Evolutionary conservation across 2,888 invertebrate genomes (phyloP).

Genomic region (Drosophila flavopinicola): DNA sequence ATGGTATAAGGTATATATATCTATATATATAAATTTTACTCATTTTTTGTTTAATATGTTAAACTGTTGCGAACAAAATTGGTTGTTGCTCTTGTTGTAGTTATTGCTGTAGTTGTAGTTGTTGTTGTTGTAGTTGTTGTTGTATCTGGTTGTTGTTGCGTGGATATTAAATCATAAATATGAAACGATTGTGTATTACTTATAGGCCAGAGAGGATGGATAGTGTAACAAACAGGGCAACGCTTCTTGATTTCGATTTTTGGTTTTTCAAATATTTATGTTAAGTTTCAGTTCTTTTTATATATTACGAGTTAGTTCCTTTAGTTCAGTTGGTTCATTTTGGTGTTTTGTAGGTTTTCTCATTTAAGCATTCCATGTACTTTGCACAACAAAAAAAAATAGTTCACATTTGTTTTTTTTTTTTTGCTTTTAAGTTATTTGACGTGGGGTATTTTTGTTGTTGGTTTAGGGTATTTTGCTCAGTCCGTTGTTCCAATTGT

Average conservation of each 20-base stretch:
- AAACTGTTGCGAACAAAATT: conserved; percentile 32
- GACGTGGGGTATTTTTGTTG: conserved; percentile 40
- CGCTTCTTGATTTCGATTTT: conserved; percentile 45
- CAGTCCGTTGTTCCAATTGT: conserved; percentile 27
- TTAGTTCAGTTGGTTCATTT: conserved; percentile 29
- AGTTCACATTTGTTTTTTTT: conserved; percentile 15
- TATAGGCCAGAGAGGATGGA: conserved; percentile 41
- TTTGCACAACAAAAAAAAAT: conserved; percentile 44
- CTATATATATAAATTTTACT: conserved; percentile 36
- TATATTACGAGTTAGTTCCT: conserved; percentile 24
- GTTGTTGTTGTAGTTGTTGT: conserved; percentile 15
- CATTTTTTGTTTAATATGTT: conserved; percentile 23
- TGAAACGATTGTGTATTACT: conserved; percentile 41
- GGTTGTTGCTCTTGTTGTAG: conserved; percentile 9
- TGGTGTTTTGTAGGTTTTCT: conserved; percentile 9
- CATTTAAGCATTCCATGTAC: conserved; percentile 12
- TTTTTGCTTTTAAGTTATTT: conserved; percentile 15
- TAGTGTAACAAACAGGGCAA: conserved; percentile 62
- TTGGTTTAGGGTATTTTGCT: conserved; percentile 31
- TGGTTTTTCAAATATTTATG: conserved; percentile 23
- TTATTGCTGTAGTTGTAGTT: neutral
- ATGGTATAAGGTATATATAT: conserved; percentile 39
- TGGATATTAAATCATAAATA: conserved; percentile 43
- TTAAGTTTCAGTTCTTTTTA: conserved; percentile 31
- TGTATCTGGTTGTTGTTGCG: conserved; percentile 8